Percentiles rank a stretch among this genome's conserved stretches.
Evolutionary conservation across 1,140 invertebrate species (phyloP).

Genomic region (Apis cerana): DNA sequence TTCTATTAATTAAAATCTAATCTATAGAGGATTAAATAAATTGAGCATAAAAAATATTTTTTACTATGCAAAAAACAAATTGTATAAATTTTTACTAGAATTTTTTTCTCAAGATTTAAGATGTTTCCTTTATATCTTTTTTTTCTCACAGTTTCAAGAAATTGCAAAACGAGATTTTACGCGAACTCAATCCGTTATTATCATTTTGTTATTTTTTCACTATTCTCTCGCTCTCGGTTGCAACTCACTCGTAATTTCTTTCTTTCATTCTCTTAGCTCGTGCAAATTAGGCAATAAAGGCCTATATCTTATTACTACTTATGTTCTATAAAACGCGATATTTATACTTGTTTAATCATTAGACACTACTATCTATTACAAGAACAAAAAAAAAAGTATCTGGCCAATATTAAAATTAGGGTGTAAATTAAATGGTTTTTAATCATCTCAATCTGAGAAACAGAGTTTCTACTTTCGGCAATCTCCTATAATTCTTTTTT

Average conservation of each 20-base stretch:
- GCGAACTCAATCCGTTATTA: slow-evolving; percentile 30
- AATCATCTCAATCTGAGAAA: not conserved
- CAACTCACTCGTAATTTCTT: not conserved
- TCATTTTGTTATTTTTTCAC: slow-evolving; percentile 10
- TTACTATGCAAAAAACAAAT: not conserved
- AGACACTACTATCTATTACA: slow-evolving; percentile 42
- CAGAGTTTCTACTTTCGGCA: not conserved
- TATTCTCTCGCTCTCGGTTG: not conserved
- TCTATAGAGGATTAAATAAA: slow-evolving; percentile 26
- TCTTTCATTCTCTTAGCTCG: slow-evolving; percentile 13
- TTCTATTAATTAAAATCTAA: not conserved
- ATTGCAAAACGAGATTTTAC: slow-evolving; percentile 11
- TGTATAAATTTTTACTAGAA: not conserved
- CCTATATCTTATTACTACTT: slow-evolving; percentile 44
- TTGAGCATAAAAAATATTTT: not conserved
- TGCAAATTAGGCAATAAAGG: slow-evolving; percentile 48
- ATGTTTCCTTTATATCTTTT: not conserved
- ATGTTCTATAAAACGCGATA: slow-evolving; percentile 53
- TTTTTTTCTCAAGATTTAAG: slow-evolving; percentile 1
- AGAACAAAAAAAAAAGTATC: slow-evolving; percentile 29
- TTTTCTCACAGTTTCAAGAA: not conserved
- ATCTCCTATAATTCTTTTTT: not conserved
- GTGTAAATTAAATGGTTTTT: slow-evolving; percentile 32
- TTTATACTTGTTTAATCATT: slow-evolving; percentile 46
- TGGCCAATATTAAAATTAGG: slow-evolving; percentile 13